These are phyloP conservation scores for Hirtodrosophila trivittata DNA, from an alignment of 2,888 invertebrate genomes.

Conservation along the genomic window DNA sequence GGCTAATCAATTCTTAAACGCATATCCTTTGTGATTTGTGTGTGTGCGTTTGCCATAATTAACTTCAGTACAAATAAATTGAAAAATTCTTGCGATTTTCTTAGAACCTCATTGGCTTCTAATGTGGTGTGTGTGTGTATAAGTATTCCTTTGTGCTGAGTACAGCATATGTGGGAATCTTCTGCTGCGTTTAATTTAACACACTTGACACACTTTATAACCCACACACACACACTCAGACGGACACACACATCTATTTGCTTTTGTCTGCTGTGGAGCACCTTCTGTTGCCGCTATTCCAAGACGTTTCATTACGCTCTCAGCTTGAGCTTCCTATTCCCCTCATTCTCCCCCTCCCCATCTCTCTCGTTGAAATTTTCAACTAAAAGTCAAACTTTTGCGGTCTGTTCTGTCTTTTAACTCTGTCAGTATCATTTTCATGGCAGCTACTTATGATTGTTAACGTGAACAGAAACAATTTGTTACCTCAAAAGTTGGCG, in stretches of 20 bases:
- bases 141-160: constrained; percentile 11
- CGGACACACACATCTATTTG: constrained; percentile 1
- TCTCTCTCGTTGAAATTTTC: neutral
- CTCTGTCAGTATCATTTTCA: too few species aligned
- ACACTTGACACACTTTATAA: constrained; percentile 29
- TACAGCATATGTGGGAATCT: neutral
- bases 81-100: constrained; percentile 34
- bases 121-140: constrained; percentile 21
- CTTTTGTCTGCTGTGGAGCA: constrained; percentile 23
- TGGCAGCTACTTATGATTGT: too few species aligned
- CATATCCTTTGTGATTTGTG: constrained; percentile 47
- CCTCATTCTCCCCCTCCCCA: too few species aligned
- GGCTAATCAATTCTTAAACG: neutral
- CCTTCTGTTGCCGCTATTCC: neutral
- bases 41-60: constrained; percentile 54
- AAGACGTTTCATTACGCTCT: neutral
- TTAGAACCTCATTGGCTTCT: constrained; percentile 8
- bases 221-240: constrained; percentile 5
- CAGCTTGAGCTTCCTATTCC: too few species aligned
- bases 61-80: constrained; percentile 59
- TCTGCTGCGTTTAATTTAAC: constrained; percentile 47
- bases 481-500: too few species aligned
- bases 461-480: too few species aligned
- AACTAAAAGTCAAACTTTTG: too few species aligned
- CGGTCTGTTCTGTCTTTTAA: too few species aligned